phyloP scores from a whole-genome alignment of 2,113 vertebrate genomes.

The Nothocercus julius region DNA sequence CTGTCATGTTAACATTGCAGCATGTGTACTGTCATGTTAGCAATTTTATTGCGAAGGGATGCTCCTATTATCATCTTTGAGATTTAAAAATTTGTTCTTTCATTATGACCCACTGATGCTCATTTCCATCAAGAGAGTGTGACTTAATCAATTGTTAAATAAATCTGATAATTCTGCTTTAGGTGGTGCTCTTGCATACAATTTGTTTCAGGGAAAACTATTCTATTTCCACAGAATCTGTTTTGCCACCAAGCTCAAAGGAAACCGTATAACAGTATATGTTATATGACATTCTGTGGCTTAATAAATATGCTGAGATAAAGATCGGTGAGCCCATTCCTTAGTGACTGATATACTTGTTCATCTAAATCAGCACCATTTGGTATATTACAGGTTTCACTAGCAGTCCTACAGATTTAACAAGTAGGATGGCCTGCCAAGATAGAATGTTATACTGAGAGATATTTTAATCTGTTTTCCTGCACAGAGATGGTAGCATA shows the following conservation, averaged over 20 bases:
- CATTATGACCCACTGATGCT: background rate
- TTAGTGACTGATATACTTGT: conserved; percentile 53
- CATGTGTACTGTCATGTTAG: background rate
- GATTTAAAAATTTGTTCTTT: background rate
- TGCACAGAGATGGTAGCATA: background rate
- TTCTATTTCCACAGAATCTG: background rate
- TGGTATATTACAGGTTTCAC: conserved; percentile 65
- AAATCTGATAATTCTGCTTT: conserved; percentile 46
- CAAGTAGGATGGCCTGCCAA: conserved; percentile 42
- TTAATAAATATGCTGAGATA: conserved; percentile 66
- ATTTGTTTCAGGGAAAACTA: background rate
- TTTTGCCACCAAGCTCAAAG: conserved; percentile 58
- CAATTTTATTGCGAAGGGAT: background rate
- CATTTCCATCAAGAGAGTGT: background rate
- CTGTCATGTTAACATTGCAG: background rate
- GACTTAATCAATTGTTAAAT: conserved; percentile 17
- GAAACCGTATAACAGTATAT: conserved; percentile 45
- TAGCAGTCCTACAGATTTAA: conserved; percentile 68
- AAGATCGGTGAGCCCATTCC: conserved; percentile 60
- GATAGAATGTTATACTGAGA: conserved; percentile 33
- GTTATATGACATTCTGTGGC: conserved; percentile 51
- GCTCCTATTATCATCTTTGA: background rate
- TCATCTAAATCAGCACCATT: conserved; percentile 70
- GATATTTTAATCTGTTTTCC: conserved; percentile 37
- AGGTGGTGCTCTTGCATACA: conserved; percentile 48